Conservation (phyloP, 2,888 invertebrate genomes). For the Reticulitermes lucifugus region DNA sequence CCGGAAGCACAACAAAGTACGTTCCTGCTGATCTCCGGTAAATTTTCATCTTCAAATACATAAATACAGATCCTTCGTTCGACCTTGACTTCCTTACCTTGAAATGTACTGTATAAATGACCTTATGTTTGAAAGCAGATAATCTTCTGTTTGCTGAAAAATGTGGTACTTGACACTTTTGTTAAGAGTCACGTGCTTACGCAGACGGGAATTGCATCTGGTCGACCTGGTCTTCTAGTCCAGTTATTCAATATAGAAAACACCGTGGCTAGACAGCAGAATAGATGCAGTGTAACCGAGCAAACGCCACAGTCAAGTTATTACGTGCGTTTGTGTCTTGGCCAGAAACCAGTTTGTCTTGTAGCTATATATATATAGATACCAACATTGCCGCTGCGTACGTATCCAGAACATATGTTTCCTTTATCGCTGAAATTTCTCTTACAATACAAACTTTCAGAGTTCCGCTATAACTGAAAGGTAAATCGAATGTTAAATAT, state of each 20-base stretch:
- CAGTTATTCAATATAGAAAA: background rate
- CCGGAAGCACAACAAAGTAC: too few species aligned
- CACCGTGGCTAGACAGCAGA: background rate
- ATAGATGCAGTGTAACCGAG: background rate
- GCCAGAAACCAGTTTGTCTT: conserved; percentile 24
- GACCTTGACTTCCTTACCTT: conserved; percentile 9
- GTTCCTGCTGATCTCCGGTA: too few species aligned
- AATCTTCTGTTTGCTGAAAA: conserved; percentile 15
- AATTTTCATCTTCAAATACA: too few species aligned
- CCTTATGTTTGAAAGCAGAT: conserved; percentile 29
- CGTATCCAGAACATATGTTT: conserved; percentile 12
- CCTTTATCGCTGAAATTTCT: conserved; percentile 39
- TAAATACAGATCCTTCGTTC: too few species aligned
- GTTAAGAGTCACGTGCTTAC: conserved; percentile 2
- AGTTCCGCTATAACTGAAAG: conserved; percentile 5
- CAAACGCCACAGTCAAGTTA: background rate
- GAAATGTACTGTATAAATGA: conserved; percentile 18
- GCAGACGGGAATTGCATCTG: conserved; percentile 17
- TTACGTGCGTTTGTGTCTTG: background rate
- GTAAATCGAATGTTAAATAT: conserved; percentile 5
- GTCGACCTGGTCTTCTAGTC: background rate
- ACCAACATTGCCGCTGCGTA: background rate
- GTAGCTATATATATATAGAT: background rate
- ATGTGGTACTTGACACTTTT: conserved; percentile 10
- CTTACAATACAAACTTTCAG: conserved; percentile 7